Base-by-base conservation (phyloP, 2,113 vertebrate species). In the Pelmatolapia mariae region DNA sequence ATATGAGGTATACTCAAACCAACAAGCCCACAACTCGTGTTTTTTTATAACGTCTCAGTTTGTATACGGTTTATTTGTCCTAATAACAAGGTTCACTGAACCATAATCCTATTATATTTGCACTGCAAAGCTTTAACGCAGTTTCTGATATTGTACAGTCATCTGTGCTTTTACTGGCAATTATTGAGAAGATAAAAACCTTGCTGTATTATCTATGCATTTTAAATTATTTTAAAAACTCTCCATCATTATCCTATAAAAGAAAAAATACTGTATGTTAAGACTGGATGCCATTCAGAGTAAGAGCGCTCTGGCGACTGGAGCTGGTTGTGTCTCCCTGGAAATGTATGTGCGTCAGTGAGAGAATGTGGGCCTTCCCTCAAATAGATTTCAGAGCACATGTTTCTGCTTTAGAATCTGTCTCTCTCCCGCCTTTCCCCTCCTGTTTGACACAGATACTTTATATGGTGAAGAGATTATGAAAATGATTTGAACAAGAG, bases 311-410 rank as follows among this genome's bases (percentile, higher is more conserved):
- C 76, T 79, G 66, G 88, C 59, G 82, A 89, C 82, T 31, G 52
- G 92, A 90, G 59, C 78, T 87, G 86, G 89, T 89, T 92, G 79
- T 83, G 91, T 92, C 93, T 94, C 94, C 40, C 87, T 91, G 93
- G 94, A 92, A 94, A 92, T 90, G 82, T 66, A 90, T 93, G 87
- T 95, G 92, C 91, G 92, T 96, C 95, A 95, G 86, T 91, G 81
- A 86, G 92, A 95, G 92, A 94, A 94, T 90, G 85, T 89, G 92
- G 92, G 93, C 89, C 92, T 93, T 90, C 90, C 93, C 86, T 94
- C 87, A 93, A 93, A 95, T 95, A 94, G 94, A 93, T 80, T 83
- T 92, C 82, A 50, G 84, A 90, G 83, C 90, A 87, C 85, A 76
- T 86, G 83, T 92, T 90, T 85, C 86, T 92, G 83, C 89, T 93